These are phyloP conservation scores for Sturnus vulgaris DNA, from an alignment of 2,113 vertebrate species.

Conservation along the genomic window DNA sequence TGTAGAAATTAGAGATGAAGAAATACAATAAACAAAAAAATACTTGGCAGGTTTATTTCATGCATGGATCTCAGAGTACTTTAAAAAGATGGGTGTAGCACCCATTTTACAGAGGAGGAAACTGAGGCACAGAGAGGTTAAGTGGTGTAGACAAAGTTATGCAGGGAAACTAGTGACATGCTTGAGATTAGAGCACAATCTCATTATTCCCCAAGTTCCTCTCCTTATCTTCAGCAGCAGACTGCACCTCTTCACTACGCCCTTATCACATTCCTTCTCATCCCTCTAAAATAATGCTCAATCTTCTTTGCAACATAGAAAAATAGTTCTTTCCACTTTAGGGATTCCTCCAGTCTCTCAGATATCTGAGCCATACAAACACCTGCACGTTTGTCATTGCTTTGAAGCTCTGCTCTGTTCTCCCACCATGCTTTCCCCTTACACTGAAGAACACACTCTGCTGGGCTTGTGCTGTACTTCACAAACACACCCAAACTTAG, in stretches of 20 bases:
- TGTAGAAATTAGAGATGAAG: conserved; percentile 64
- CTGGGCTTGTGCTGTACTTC: background rate
- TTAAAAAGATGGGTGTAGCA: conserved; percentile 59
- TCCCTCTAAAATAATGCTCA: background rate
- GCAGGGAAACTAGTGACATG: conserved; percentile 54
- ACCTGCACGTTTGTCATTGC: background rate
- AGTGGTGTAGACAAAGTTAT: conserved; percentile 62
- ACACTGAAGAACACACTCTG: background rate
- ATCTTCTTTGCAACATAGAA: background rate
- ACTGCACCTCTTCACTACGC: background rate
- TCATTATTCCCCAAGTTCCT: background rate
- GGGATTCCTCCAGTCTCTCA: background rate
- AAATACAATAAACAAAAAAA: conserved; percentile 54
- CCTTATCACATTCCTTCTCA: background rate
- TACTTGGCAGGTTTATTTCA: conserved; percentile 51
- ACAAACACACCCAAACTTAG: background rate
- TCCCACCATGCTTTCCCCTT: background rate
- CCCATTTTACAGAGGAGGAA: conserved; percentile 67
- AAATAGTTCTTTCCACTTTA: background rate
- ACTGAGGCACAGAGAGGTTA: conserved; percentile 69
- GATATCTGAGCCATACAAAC: background rate
- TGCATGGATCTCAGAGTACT: conserved; percentile 53
- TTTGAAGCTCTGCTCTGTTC: background rate
- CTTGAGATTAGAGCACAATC: conserved; percentile 5
- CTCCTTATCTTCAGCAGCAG: background rate